Evolutionary conservation across 2,888 invertebrate genomes (phyloP).

Genomic region (Cephus nigrinus): DNA sequence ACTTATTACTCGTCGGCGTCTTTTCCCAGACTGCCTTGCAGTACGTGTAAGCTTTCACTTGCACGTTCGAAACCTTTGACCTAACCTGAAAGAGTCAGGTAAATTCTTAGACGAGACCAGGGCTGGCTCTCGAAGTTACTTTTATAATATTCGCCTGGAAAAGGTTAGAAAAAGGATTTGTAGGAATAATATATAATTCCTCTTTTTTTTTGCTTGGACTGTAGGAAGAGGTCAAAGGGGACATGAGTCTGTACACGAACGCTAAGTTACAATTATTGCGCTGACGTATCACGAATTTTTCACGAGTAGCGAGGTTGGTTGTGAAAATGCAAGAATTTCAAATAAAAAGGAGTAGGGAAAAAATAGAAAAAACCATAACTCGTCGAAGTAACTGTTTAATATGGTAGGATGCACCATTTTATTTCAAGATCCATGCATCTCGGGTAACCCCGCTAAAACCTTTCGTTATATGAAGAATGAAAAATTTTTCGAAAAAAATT

Average conservation of each 20-base stretch:
- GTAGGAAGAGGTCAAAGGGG: too few relatives aligned
- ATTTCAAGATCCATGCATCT: not conserved
- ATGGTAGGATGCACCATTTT: not conserved
- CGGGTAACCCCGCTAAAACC: not conserved
- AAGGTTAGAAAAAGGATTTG: conserved; percentile 35
- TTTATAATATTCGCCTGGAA: conserved; percentile 30
- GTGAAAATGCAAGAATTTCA: not conserved
- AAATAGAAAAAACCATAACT: not conserved
- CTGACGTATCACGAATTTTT: not conserved
- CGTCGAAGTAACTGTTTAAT: not conserved
- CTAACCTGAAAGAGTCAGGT: conserved; percentile 9
- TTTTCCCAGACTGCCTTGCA: too few relatives aligned
- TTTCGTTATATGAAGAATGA: not conserved
- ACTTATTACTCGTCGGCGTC: too few relatives aligned
- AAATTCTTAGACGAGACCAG: conserved; percentile 14
- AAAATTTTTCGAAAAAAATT: not conserved
- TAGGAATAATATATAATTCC: conserved; percentile 24
- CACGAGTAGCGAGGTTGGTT: not conserved
- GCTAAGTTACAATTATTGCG: not conserved
- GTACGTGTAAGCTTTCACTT: too few relatives aligned
- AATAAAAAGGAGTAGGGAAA: not conserved
- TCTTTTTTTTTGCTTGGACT: conserved; percentile 7
- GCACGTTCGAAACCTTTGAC: too few relatives aligned
- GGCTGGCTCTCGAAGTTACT: conserved; percentile 9
- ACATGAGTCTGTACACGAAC: not conserved